Evolutionary conservation across 2,113 vertebrate genomes (phyloP).

Genomic region (Crotalus viridis): DNA sequence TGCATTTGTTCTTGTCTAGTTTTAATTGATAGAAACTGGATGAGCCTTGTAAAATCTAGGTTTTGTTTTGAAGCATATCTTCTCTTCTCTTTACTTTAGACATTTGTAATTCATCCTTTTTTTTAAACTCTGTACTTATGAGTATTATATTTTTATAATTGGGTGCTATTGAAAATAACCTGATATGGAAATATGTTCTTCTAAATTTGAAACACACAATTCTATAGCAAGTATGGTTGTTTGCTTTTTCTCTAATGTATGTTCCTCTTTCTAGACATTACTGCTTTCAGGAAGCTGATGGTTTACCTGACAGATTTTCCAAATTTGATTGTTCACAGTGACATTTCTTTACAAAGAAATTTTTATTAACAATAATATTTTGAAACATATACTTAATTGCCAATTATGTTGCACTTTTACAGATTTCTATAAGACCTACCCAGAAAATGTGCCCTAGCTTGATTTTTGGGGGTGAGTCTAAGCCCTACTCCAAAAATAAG

Average conservation of each 20-base stretch:
- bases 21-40: background rate
- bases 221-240: background rate
- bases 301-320: background rate
- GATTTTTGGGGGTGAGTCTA: too few species aligned
- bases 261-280: background rate
- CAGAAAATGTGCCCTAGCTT: too few species aligned
- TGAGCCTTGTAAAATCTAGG: background rate
- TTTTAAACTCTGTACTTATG: background rate
- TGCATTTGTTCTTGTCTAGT: background rate
- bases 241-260: background rate
- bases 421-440: background rate
- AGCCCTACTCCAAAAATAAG: too few species aligned
- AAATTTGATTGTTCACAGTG: slow-evolving; percentile 2
- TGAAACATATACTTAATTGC: background rate
- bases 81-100: background rate
- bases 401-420: background rate
- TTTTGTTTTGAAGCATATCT: background rate
- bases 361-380: background rate
- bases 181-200: background rate
- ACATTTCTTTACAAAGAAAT: background rate
- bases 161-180: background rate
- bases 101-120: too few species aligned
- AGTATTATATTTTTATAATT: background rate
- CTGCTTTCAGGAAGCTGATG: background rate
- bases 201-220: slow-evolving; percentile 10